These are phyloP conservation scores for Auanema freiburgensis DNA, from an alignment of 2,888 invertebrate species.

Conservation along the genomic window DNA sequence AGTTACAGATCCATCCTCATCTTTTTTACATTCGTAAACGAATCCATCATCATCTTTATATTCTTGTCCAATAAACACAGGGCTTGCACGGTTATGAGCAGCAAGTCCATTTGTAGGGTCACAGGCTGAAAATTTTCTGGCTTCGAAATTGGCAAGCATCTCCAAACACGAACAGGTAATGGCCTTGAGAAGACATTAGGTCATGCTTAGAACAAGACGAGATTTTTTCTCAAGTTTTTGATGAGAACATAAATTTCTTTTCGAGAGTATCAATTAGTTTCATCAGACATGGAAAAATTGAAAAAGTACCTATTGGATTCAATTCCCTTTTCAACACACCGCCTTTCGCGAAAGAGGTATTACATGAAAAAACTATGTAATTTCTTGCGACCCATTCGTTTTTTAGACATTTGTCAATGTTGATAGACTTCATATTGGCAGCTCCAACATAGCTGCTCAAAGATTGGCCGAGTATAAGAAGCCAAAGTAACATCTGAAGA, in stretches of 20 bases:
- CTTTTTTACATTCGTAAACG: conserved; percentile 18
- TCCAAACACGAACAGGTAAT: background rate
- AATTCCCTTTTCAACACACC: conserved; percentile 3
- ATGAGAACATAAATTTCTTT: no score
- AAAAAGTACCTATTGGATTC: conserved; percentile 10
- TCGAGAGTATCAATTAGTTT: no score
- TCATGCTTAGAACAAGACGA: no score
- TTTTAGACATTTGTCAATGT: conserved; percentile 11
- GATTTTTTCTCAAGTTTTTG: no score
- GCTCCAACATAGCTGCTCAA: no score
- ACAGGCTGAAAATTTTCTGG: conserved; percentile 6
- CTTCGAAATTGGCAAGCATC: background rate
- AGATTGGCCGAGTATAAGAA: no score
- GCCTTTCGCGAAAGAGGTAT: conserved; percentile 1
- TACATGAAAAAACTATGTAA: conserved; percentile 18
- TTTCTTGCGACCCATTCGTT: conserved; percentile 12
- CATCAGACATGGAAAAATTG: background rate
- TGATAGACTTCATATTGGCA: background rate
- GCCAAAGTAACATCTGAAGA: no score
- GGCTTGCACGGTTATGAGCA: background rate
- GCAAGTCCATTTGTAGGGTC: conserved; percentile 13
- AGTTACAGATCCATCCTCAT: conserved; percentile 6
- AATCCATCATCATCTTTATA: conserved; percentile 12
- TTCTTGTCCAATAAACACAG: conserved; percentile 6
- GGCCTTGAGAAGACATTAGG: background rate